Conservation (phyloP, 2,113 vertebrate species). For the Narcine bancroftii region DNA sequence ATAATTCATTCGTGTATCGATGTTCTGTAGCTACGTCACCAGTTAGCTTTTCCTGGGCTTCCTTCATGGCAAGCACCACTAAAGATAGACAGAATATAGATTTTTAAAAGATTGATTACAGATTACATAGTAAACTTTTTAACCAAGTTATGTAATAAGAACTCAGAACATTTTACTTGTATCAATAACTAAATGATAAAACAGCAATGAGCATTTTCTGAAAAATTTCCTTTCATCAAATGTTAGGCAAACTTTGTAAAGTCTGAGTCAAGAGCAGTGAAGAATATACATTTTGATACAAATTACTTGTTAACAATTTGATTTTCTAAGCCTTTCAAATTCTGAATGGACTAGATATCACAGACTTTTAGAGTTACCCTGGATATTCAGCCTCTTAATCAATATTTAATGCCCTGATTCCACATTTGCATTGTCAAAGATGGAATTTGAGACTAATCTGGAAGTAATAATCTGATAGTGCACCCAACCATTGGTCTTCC, state of each 20-base stretch:
- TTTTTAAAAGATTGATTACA: background rate
- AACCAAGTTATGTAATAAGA: background rate
- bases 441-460: too few species aligned
- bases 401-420: too few species aligned
- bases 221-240: background rate
- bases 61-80: slow-evolving; percentile 88
- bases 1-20: slow-evolving; percentile 82
- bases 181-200: background rate
- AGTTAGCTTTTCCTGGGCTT: slow-evolving; percentile 86
- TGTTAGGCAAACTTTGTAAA: background rate
- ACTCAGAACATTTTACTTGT: background rate
- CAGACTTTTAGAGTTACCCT: too few species aligned
- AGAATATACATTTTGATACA: background rate
- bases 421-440: too few species aligned
- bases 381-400: too few species aligned
- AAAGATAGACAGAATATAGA: slow-evolving; percentile 43
- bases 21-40: slow-evolving; percentile 73
- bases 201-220: background rate
- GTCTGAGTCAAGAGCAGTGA: background rate
- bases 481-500: too few species aligned
- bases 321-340: background rate
- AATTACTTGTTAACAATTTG: background rate
- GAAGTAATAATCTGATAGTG: too few species aligned
- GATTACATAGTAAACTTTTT: background rate
- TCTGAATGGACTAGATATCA: background rate